Base-by-base conservation (phyloP, 2,797 vertebrate genomes). In the Anabas testudineus region DNA sequence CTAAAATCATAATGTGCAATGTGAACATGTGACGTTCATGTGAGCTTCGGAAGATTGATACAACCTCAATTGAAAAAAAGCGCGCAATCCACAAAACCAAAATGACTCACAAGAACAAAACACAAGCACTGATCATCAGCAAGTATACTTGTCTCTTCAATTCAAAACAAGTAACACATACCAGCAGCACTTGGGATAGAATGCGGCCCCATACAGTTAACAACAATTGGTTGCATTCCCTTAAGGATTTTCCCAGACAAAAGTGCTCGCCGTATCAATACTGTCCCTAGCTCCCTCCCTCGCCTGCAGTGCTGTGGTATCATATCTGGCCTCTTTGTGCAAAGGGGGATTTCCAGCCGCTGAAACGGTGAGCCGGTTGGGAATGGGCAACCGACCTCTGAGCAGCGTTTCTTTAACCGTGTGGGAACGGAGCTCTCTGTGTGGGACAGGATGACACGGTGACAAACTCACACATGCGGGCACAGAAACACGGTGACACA, bases 241-340 rank as follows among this genome's bases (percentile, higher is more conserved):
- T 92, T 84, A 91, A 93, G 93, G 88, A 92, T 73, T 93, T 93
- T 92, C 86, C 81, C 90, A 92, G 86, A 94, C 91, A 91, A 91
- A 87, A 89, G 91, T 90, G 73, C 78, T 85, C 60, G 74, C 77
- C 76, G 80, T 92, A 93, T 94, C 91, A 93, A 93, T 93, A 90
- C 82, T 90, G 91, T 92, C 83, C 87, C 81, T 16, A 58, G 88
- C 86, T 90, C 85, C 92, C 93, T 93, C 92, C 93, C 91, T 92
- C 60, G 92, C 93, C 94, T 94, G 91, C 92, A 94, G 94, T 93
- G 91, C 86, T 87, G 86, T 84, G 87, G 89, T 92, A 93, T 94
- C 92, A 93, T 94, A 93, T 94, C 92, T 92, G 90, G 89, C 85
- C 86, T 91, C 92, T 94, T 95, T 95, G 94, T 95, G 92, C 86